phyloP scores from a whole-genome alignment of 2,113 vertebrate species.

The Thamnophis sirtalis region DNA sequence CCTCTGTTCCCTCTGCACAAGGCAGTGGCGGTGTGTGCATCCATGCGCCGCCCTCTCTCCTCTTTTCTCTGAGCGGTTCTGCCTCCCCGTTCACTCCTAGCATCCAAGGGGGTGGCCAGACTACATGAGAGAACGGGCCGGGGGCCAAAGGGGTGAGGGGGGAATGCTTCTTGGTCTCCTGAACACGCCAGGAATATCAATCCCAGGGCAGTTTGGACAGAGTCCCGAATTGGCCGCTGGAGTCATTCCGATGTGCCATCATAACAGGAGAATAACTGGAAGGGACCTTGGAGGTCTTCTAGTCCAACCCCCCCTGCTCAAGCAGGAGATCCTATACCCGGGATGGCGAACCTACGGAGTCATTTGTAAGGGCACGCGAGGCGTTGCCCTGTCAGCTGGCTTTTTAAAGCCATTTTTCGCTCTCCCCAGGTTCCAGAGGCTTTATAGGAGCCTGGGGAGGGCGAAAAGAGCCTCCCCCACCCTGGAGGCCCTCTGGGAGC shows the following conservation, averaged over 20 bases:
- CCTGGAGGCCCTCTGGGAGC: no score
- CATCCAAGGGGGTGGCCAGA: not conserved
- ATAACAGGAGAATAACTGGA: not conserved
- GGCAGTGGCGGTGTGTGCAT: not conserved
- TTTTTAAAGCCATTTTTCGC: no score
- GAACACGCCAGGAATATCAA: not conserved
- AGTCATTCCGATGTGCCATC: not conserved
- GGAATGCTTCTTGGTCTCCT: not conserved
- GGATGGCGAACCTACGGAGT: no score
- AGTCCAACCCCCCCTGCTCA: not conserved
- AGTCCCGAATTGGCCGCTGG: not conserved
- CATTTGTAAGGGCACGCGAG: no score
- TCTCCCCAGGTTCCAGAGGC: no score
- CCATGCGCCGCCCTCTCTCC: not conserved
- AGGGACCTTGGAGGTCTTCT: not conserved
- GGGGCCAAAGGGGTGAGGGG: not conserved
- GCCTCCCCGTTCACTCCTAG: not conserved
- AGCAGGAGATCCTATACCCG: not conserved
- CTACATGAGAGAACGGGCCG: not conserved
- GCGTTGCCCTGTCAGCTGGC: no score
- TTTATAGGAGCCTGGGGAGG: no score
- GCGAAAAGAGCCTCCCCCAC: no score
- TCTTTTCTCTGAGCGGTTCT: not conserved
- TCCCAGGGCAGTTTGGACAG: not conserved
- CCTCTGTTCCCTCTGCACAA: not conserved